phyloP scores from a whole-genome alignment of 2,113 vertebrate genomes.

The Sisor rabdophorus region DNA sequence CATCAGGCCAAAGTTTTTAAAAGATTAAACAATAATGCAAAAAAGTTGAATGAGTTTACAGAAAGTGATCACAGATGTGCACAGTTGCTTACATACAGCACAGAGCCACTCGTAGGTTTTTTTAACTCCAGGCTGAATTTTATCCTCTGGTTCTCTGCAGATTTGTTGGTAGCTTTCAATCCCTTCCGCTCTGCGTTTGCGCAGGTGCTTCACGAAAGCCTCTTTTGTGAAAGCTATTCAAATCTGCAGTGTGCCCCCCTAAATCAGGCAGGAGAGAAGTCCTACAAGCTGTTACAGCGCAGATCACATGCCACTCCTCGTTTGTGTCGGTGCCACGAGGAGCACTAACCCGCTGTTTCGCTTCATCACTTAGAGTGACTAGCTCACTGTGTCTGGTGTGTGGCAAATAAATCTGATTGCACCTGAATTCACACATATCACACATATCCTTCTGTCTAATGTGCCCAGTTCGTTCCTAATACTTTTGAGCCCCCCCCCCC shows the following conservation, averaged over 20 bases:
- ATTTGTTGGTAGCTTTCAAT: constrained; percentile 38
- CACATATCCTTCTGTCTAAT: constrained; percentile 27
- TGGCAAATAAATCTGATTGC: constrained; percentile 57
- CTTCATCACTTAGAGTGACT: constrained; percentile 65
- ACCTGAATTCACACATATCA: constrained; percentile 62
- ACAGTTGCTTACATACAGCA: constrained; percentile 13
- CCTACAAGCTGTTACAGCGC: constrained; percentile 50
- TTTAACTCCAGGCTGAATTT: constrained; percentile 26
- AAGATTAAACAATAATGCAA: neutral
- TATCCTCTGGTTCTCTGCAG: constrained; percentile 32
- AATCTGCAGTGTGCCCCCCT: constrained; percentile 28
- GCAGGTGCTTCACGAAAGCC: constrained; percentile 30
- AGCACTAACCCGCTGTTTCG: constrained; percentile 54
- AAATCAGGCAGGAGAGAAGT: constrained; percentile 44
- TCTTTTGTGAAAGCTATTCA: constrained; percentile 45
- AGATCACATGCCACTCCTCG: constrained; percentile 50
- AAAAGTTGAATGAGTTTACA: neutral
- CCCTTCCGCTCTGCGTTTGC: constrained; percentile 29
- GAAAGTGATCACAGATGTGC: neutral
- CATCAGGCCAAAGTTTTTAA: neutral
- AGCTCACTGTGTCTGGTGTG: constrained; percentile 38
- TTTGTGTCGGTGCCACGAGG: constrained; percentile 50
- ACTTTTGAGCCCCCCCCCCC: too few relatives aligned
- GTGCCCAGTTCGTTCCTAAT: neutral
- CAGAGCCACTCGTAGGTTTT: constrained; percentile 30